phyloP scores from a whole-genome alignment of 2,113 vertebrate species.

The Rhabdornis inornatus region DNA sequence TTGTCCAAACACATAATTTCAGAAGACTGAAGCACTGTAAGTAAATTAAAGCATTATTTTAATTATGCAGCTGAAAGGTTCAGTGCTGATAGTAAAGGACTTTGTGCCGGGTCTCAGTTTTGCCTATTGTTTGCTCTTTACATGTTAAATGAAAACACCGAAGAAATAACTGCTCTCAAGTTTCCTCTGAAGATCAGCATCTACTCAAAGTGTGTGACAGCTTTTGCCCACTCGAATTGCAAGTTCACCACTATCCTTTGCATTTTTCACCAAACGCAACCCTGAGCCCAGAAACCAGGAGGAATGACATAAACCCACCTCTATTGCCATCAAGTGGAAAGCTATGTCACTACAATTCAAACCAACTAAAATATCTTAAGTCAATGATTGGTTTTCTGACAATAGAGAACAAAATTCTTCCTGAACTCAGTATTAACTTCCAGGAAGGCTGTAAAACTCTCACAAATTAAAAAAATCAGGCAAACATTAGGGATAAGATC shows the following conservation, averaged over 20 bases:
- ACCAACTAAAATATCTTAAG: not conserved
- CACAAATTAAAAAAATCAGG: not conserved
- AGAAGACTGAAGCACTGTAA: not conserved
- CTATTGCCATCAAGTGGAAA: constrained; percentile 59
- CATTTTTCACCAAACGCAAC: not conserved
- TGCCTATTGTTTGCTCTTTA: not conserved
- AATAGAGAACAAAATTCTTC: not conserved
- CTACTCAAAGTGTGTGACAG: not conserved
- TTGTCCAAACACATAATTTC: not conserved
- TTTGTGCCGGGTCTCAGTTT: not conserved
- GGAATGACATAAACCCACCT: not conserved
- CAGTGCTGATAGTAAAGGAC: not conserved
- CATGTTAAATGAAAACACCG: not conserved
- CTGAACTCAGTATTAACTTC: not conserved
- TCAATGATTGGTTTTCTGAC: not conserved
- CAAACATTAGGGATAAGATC: not conserved
- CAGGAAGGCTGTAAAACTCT: not conserved
- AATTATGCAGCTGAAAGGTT: not conserved
- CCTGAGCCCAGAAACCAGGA: not conserved
- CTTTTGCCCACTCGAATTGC: accelerated
- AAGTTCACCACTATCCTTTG: not conserved
- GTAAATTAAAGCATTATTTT: not conserved
- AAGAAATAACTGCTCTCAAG: not conserved
- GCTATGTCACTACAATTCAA: not conserved
- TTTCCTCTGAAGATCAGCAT: not conserved